Conservation (phyloP, 23 tunicate genomes). For the Ciona savignyi region DNA sequence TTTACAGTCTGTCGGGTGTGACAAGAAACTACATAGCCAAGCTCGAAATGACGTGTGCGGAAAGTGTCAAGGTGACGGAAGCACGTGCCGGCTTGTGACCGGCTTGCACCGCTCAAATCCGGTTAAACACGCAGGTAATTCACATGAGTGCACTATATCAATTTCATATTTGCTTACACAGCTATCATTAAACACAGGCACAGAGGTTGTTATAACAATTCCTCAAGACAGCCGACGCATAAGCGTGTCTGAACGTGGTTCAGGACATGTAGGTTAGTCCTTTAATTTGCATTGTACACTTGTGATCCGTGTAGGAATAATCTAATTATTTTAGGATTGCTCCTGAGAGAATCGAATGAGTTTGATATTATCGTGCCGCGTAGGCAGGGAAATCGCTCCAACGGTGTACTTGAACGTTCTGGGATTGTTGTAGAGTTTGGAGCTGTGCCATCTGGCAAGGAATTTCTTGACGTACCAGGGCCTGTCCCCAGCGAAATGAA, state of each 20-base stretch:
- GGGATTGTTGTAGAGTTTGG: slow-evolving; percentile 20
- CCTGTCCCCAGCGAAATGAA: slow-evolving; percentile 39
- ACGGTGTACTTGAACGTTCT: slow-evolving; percentile 3
- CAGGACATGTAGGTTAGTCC: slow-evolving; percentile 46
- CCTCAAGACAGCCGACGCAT: slow-evolving; percentile 58
- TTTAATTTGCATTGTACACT: neutral
- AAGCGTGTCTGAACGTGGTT: slow-evolving; percentile 32
- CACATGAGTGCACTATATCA: too few species aligned
- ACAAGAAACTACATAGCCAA: slow-evolving; percentile 28
- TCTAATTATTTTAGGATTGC: neutral
- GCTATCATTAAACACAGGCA: slow-evolving; percentile 7
- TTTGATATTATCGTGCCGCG: slow-evolving; percentile 6
- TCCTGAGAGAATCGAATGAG: neutral
- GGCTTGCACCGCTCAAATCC: slow-evolving; percentile 40
- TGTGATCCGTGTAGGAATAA: neutral
- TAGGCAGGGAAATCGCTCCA: neutral
- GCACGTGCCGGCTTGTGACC: slow-evolving; percentile 36
- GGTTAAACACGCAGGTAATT: slow-evolving; percentile 27
- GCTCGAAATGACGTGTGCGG: slow-evolving; percentile 32
- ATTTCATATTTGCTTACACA: too few species aligned
- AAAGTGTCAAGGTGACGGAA: slow-evolving; percentile 40
- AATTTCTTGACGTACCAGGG: slow-evolving; percentile 40
- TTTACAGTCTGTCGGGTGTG: slow-evolving; percentile 35
- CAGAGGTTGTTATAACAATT: slow-evolving; percentile 41
- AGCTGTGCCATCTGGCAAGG: slow-evolving; percentile 23